These are phyloP conservation scores for Glyptemys insculpta DNA, from an alignment of 2,797 vertebrate species.

Conservation along the genomic window DNA sequence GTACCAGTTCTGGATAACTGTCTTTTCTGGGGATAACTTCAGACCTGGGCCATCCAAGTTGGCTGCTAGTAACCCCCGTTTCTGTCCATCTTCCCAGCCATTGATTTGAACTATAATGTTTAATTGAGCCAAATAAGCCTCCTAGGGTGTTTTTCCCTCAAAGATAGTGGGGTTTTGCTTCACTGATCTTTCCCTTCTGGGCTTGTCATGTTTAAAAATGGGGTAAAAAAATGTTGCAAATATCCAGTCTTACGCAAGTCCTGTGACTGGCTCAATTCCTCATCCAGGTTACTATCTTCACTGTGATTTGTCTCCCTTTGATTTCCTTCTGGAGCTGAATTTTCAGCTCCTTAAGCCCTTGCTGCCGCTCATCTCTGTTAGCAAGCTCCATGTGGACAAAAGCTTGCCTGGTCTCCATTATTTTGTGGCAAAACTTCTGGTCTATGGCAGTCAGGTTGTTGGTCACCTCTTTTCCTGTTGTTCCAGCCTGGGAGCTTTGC, in stretches of 20 bases:
- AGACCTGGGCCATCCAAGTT: not conserved
- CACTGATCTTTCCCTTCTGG: not conserved
- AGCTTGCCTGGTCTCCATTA: not conserved
- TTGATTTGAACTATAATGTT: not conserved
- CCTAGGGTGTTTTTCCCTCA: not conserved
- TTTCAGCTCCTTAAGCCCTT: not conserved
- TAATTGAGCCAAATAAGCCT: not conserved
- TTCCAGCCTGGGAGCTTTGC: not conserved
- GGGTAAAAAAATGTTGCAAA: not conserved
- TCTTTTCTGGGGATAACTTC: no score
- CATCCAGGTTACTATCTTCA: not conserved
- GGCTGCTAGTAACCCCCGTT: not conserved
- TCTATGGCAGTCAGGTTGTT: not conserved
- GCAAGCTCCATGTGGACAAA: not conserved
- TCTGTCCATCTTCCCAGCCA: not conserved
- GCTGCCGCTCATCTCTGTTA: not conserved
- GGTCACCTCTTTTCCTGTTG: not conserved
- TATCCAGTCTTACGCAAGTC: not conserved
- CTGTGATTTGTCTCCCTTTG: not conserved
- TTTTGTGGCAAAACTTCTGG: not conserved
- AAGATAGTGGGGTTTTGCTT: not conserved
- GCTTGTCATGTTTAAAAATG: not conserved
- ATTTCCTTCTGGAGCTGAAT: not conserved
- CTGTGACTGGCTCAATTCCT: not conserved
- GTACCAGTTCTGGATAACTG: not conserved